Evolutionary conservation across 1,140 invertebrate species (phyloP), one percentile per base, ranked within the genome.

Genomic region (Polyergus mexicanus): DNA sequence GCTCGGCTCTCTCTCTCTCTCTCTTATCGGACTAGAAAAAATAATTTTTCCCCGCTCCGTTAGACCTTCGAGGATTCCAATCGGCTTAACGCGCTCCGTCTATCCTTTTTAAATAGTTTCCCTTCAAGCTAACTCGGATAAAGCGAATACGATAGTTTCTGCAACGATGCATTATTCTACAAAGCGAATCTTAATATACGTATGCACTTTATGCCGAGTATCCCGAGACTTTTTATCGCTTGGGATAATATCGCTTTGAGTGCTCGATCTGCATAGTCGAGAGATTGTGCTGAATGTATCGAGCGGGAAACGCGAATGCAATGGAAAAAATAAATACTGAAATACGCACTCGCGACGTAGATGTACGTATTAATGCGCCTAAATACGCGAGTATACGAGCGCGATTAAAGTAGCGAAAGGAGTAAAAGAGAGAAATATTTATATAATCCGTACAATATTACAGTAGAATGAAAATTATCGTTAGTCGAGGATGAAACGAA

Each of bases 141-240:
- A 74, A 83, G 78, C 68, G 78, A 81, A 72, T 81, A 72, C 54
- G 78, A 72, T 81, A 81, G 65, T 81, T 81, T 81, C 78, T 72
- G 54, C 68, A 47, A 56, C 25, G 65, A 35, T 81, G 78, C 78
- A 83, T 83, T 83, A 83, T 83, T 83, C 35, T 28, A 8, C 78
- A 81, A 83, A 83, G 78, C 78, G 78, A 25, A 83, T 83, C 78
- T 74, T 60, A 44, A 72, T 83, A 51, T 51, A 81, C 78, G 66
- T 44, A 60, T 81, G 66, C 78, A 28, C 78, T 81, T 81, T 81
- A 66, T 38, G 35, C 54, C 10, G 25, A 22, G 10, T 72, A 58
- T 71, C 5, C 25, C 51, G 35, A 16, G n/a, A 28, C 38, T 81
- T 81, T 81, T 81, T 81, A 72, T 81, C 66, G 32, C 16, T 32